Evolutionary conservation across 2,797 vertebrate genomes (phyloP), one percentile per base, ranked within the genome.

Genomic region (Scleropages formosus): DNA sequence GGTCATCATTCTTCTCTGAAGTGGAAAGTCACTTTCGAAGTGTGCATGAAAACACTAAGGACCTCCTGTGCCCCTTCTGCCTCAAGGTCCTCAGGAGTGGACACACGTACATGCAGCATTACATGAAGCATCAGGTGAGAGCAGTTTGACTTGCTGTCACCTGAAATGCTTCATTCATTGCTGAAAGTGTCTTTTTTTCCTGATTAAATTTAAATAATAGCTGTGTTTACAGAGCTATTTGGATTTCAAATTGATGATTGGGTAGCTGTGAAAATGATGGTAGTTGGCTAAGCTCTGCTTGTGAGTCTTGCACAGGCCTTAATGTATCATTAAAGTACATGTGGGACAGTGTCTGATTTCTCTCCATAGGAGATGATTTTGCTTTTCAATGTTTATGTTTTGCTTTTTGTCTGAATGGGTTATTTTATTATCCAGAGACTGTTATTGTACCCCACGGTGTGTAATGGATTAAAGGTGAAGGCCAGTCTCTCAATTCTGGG

Each of bases 121-220:
- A 96, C 85, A 96, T 99, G 96, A 97, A 92, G 77, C 98, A 99
- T 89, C 97, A 99, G 95, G 98, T 99, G 87, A 86, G 88, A 80
- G 75, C 72, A 27, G 9, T 22, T 13, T 12, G 9, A 60, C 7
- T n/a, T 39, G 31, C 31, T 39, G 2, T 6, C 6, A 39, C 39
- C 31, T 39, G 31, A 6, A 39, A 39, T 31, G 39, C 31, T 39
- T 6, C 6, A 2, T 39, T 6, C 6, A 39, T 2, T 39, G 6
- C 31, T 39, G 39, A 2, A 6, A 39, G 31, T 39, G 31, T 39
- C 31, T 39, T 39, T 39, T 39, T 39, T 39, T 31, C 31, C 31
- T 39, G 31, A 6, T 39, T 39, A 39, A 6, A 39, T 39, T 31
- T 39, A 39, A 31, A 39, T 6, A 39, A 39, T 6, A 39, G 67